A percentile compares a stretch with the other conserved stretches of the same genome.
These are phyloP conservation scores for Radopholus similis DNA, from an alignment of 1,140 invertebrate genomes.

Conservation along the genomic window DNA sequence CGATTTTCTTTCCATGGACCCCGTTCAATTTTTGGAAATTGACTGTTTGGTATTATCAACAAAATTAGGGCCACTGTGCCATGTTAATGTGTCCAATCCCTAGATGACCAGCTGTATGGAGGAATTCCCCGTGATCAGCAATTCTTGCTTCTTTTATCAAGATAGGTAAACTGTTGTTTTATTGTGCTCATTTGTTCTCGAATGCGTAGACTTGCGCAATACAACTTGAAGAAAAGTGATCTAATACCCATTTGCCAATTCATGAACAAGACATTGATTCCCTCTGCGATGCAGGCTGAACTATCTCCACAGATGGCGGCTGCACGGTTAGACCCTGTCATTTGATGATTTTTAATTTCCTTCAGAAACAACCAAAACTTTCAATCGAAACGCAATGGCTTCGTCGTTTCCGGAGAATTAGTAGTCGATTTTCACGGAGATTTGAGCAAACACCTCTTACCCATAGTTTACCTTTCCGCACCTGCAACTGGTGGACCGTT, in stretches of 20 bases:
- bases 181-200: not conserved
- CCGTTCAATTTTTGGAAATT: slow-evolving; percentile 31
- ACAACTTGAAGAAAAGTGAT: slow-evolving; percentile 22
- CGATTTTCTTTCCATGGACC: slow-evolving; percentile 26
- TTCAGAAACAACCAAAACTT: not conserved
- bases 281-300: slow-evolving; percentile 30
- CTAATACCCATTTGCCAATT: slow-evolving; percentile 29
- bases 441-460: slow-evolving; percentile 22
- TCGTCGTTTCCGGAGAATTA: slow-evolving; percentile 24
- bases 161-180: slow-evolving; percentile 8
- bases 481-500: slow-evolving; percentile 17
- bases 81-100: not conserved
- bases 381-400: slow-evolving; percentile 8
- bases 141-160: slow-evolving; percentile 34
- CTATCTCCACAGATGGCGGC: slow-evolving; percentile 8
- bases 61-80: no score
- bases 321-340: not conserved
- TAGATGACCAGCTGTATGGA: slow-evolving; percentile 22
- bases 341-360: not conserved
- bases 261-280: slow-evolving; percentile 26
- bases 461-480: slow-evolving; percentile 16
- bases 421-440: slow-evolving; percentile 32
- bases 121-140: slow-evolving; percentile 26
- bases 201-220: slow-evolving; percentile 23
- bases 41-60: slow-evolving; percentile 24